Evolutionary conservation across 2,113 vertebrate genomes (phyloP), one percentile per base, ranked within the genome.

Genomic region (Festucalex cinctus): DNA sequence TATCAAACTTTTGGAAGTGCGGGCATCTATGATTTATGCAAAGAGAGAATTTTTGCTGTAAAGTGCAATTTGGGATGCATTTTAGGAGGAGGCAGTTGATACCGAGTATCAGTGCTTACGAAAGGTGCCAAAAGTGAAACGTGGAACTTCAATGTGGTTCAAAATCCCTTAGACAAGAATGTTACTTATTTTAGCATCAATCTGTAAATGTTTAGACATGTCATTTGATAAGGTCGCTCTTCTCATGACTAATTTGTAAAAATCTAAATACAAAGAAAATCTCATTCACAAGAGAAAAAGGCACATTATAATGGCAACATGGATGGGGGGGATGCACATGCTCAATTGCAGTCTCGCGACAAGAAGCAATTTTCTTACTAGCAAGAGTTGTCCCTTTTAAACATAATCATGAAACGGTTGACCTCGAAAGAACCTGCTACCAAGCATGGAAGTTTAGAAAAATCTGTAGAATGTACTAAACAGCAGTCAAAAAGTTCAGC

Each of bases 271-370:
- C 5, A 48, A 59, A 81, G 46, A 61, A 13, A 36, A 65, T 67
- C 75, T 17, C 1, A 19, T 6, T 14, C 16, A 17, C 16, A 19
- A 51, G 67, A 63, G 78, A 66, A 61, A 71, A 85, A 87, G 81
- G 85, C 85, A 87, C 85, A 35, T 79, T 54, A 14, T 75, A 37
- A 65, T 57, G 10, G 57, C 22, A 57, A 44, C 7, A 46, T 39
- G 37, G 24, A 36, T 56, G 19, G 24, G 36, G 63, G 28, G 17
- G 13, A 58, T 28, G 26, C 12, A 57, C 22, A 26, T 24, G 10
- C 10, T 26, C 22, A 5, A 54, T 24, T 54, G 10, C 51, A 13
- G n/a, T 57, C 54, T 57, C 13, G 6, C 9, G 51, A 54, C 12
- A 24, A 1, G 14, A 57, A 0, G 54, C 22, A 26, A 57, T 32